Conservation (phyloP, 2,797 vertebrate genomes). For the Taeniopygia guttata region DNA sequence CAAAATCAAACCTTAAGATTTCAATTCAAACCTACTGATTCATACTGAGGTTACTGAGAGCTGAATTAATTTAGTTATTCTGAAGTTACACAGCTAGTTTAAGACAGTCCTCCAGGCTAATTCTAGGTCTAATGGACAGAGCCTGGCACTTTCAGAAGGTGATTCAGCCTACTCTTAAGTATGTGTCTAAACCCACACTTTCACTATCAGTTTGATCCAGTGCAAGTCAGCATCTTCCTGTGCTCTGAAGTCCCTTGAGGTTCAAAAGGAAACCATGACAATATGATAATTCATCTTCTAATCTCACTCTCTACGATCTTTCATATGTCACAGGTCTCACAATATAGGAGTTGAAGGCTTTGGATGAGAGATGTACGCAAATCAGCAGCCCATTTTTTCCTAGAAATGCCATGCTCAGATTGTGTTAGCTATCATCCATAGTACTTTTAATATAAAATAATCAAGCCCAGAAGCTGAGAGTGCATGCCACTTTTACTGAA, state of each 20-base stretch:
- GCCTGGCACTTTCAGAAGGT: neutral
- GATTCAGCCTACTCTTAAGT: neutral
- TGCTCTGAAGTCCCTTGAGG: constrained; percentile 3
- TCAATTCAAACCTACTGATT: neutral
- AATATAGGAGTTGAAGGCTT: neutral
- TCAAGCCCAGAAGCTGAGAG: neutral
- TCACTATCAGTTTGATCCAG: constrained; percentile 38
- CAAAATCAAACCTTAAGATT: neutral
- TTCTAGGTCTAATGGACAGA: neutral
- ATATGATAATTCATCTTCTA: neutral
- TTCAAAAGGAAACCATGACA: constrained; percentile 42
- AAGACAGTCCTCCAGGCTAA: neutral
- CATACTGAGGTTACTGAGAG: neutral
- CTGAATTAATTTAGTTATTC: neutral
- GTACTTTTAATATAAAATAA: constrained; percentile 18
- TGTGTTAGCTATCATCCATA: neutral
- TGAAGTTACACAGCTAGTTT: neutral
- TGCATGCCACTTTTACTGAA: neutral
- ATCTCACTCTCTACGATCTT: neutral
- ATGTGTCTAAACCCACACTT: constrained; percentile 12
- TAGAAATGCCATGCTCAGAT: neutral
- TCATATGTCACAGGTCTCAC: neutral
- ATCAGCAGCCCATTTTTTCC: neutral
- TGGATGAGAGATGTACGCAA: neutral
- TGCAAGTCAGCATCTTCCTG: constrained; percentile 29